Base-by-base conservation (phyloP, 2,113 vertebrate genomes). In the Odobenus rosmarus region DNA sequence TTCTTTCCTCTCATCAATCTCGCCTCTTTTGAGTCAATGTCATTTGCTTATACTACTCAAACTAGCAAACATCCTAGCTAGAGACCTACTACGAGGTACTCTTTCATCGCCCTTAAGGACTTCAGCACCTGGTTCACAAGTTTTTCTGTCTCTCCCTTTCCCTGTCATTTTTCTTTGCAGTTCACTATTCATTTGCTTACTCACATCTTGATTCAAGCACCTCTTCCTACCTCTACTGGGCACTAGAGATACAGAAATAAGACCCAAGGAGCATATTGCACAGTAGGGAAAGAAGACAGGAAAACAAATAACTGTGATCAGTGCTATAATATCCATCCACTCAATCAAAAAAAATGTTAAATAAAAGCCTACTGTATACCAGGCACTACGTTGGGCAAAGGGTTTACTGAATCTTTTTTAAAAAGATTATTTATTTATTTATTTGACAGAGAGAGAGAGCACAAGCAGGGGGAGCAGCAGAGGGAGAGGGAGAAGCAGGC, bases 41-140 rank as follows among this genome's bases (percentile, higher is more conserved):
- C 55, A 88, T 95, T 88, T 96, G 31, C 42, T 96, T 81, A 77
- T 49, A 74, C 46, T 80, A 92, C 49, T 80, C 87, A 96, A 88
- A 95, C 36, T 91, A 49, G 61, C 49, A 74, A 74, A 88, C 67
- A 84, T 96, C 76, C 83, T 83, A 64, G 79, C n/a, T 89, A 67
- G 16, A 59, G 59, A 71, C 16, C 23, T 94, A 69, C 16, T 94
- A 26, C 16, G n/a, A 69, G 76, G 51, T 81, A 94, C 42, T 69
- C 81, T 59, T 82, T 39, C 3, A 53, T 6, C 26, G 84, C 62
- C 76, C 55, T 88, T 88, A 53, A 87, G 33, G 46, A 87, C 77
- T 88, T 87, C 67, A 90, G 74, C 42, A 71, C 28, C 24, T 92
- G 23, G 33, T 90, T 86, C 90, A 96, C 24, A 94, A 72, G 13